Evolutionary conservation across 2,888 invertebrate species (phyloP).

Genomic region (Pandemis cinnamomeana): DNA sequence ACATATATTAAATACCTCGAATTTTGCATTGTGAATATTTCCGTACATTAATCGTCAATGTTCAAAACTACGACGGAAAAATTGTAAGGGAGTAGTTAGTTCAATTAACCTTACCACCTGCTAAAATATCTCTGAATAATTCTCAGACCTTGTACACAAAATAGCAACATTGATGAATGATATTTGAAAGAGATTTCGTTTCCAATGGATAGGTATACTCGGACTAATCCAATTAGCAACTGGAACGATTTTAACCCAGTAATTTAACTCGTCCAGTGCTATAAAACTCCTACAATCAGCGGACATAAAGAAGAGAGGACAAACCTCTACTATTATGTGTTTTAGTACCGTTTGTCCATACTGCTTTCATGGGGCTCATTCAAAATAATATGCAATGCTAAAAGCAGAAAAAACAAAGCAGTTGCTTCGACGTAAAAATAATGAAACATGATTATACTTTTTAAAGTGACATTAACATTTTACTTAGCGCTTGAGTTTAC

Average conservation of each 20-base stretch:
- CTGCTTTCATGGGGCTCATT: not conserved
- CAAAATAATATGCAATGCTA: conserved; percentile 10
- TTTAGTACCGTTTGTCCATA: conserved; percentile 9
- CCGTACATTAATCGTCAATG: too few species aligned
- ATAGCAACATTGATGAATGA: too few species aligned
- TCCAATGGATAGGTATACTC: too few species aligned
- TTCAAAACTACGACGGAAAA: too few species aligned
- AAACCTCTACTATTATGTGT: conserved; percentile 11
- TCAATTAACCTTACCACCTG: too few species aligned
- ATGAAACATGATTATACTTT: too few species aligned
- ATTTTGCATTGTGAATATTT: too few species aligned
- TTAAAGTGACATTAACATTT: not conserved
- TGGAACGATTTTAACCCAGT: not conserved
- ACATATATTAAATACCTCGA: too few species aligned
- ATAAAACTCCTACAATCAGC: conserved; percentile 21
- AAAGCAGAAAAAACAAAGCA: not conserved
- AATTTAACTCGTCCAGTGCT: conserved; percentile 12
- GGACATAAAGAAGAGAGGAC: conserved; percentile 6
- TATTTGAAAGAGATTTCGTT: too few species aligned
- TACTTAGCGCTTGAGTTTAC: not conserved
- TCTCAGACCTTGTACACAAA: too few species aligned
- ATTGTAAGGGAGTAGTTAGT: too few species aligned
- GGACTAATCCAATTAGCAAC: not conserved
- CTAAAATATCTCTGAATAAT: too few species aligned
- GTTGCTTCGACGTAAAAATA: not conserved